phyloP scores from a whole-genome alignment of 2,797 vertebrate species.

The Spatula versicolor region DNA sequence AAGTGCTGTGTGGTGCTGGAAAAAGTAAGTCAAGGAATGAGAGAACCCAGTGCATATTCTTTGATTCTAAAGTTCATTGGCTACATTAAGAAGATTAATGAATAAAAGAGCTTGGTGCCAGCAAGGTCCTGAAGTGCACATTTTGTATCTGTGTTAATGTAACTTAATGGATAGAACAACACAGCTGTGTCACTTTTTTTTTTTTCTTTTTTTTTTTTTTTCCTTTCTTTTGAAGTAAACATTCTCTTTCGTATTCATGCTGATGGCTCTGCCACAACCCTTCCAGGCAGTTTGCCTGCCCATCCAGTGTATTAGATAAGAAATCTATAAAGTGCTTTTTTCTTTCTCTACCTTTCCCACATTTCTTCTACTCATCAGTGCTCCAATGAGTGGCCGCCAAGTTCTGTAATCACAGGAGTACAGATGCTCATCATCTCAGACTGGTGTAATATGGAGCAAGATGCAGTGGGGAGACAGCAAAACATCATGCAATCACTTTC shows the following conservation, averaged over 20 bases:
- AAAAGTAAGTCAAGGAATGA: not conserved
- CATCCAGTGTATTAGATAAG: not conserved
- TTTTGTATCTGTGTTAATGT: slow-evolving; percentile 33
- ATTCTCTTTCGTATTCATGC: slow-evolving; percentile 5
- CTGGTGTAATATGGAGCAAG: not conserved
- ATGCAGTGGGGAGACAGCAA: not conserved
- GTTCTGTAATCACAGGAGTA: not conserved
- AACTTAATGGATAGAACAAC: slow-evolving; percentile 36
- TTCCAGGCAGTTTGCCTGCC: slow-evolving; percentile 8
- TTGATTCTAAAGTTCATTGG: slow-evolving; percentile 15
- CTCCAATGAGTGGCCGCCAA: not conserved
- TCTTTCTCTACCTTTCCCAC: not conserved
- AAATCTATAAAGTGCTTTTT: not conserved
- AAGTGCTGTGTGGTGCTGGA: not conserved
- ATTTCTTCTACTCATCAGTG: not conserved
- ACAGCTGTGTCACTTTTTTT: not conserved
- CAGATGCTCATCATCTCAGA: not conserved
- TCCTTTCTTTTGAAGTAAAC: slow-evolving; percentile 6
- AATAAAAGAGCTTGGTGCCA: slow-evolving; percentile 25
- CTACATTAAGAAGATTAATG: slow-evolving; percentile 24
- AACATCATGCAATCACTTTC: not conserved
- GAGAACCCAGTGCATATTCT: not conserved
- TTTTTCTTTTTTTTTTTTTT: not conserved
- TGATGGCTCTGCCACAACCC: not conserved
- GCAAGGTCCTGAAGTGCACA: not conserved